Conservation (phyloP, 1,140 invertebrate species). For the Battus philenor region DNA sequence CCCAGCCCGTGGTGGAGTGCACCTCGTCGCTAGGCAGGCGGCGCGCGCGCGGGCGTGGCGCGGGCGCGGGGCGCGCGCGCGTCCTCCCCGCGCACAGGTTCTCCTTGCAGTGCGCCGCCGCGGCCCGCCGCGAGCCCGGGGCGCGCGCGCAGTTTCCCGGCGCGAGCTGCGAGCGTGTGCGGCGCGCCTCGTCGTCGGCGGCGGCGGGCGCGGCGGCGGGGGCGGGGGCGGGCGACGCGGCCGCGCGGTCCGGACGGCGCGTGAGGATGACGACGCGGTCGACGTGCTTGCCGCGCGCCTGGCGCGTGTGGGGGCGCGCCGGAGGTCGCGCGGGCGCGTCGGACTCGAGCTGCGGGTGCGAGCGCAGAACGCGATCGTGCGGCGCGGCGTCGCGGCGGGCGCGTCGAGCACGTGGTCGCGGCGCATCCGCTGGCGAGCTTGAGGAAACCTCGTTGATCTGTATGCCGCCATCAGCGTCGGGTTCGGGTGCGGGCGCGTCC, state of each 20-base stretch:
- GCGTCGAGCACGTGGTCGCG: not conserved
- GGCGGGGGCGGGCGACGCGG: slow-evolving; percentile 12
- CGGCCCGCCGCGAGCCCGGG: slow-evolving; percentile 44
- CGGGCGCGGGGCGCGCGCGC: slow-evolving; percentile 33
- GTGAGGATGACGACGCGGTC: slow-evolving; percentile 47
- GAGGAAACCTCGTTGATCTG: slow-evolving; percentile 80
- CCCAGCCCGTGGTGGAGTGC: slow-evolving; percentile 36
- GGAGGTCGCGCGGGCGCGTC: slow-evolving; percentile 41
- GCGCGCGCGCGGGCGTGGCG: slow-evolving; percentile 27
- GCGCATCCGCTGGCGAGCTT: slow-evolving; percentile 46
- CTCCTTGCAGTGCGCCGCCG: slow-evolving; percentile 48
- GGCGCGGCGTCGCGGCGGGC: slow-evolving; percentile 64
- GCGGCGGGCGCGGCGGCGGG: slow-evolving; percentile 11
- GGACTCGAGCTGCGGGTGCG: slow-evolving; percentile 59
- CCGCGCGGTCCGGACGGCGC: slow-evolving; percentile 22
- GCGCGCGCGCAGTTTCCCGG: slow-evolving; percentile 57
- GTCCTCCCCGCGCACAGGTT: slow-evolving; percentile 40
- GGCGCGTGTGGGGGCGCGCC: slow-evolving; percentile 39
- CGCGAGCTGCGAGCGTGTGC: slow-evolving; percentile 30
- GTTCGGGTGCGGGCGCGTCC: slow-evolving; percentile 15
- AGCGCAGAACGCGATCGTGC: slow-evolving; percentile 58
- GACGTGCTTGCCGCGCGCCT: slow-evolving; percentile 20
- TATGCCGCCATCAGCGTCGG: slow-evolving; percentile 63
- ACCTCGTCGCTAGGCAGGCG: slow-evolving; percentile 29
- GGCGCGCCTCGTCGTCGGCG: slow-evolving; percentile 24